Conservation (phyloP, 2,797 vertebrate species). For the Epinephelus coioides region DNA sequence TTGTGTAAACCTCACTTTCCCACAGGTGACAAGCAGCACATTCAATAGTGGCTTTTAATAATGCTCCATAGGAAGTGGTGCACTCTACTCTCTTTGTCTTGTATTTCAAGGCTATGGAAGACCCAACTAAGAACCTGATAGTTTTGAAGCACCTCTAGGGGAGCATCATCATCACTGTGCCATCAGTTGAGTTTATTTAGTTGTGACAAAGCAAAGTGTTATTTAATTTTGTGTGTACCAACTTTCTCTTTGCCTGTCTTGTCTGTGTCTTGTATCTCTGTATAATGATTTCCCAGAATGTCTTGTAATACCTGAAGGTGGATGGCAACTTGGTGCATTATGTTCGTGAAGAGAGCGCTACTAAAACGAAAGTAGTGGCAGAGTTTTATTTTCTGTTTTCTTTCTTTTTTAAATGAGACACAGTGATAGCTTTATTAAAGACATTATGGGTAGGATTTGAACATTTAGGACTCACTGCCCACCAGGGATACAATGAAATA, state of each 20-base stretch:
- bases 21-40: neutral
- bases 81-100: neutral
- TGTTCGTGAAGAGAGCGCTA: too few species aligned
- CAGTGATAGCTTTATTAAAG: too few species aligned
- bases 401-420: too few species aligned
- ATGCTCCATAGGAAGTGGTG: neutral
- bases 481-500: neutral
- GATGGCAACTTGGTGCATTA: neutral
- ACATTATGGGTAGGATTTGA: neutral
- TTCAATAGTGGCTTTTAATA: neutral
- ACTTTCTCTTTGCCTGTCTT: neutral
- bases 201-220: neutral
- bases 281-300: neutral
- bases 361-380: too few species aligned
- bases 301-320: neutral
- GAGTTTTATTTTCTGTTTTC: too few species aligned
- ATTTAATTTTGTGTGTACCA: slow-evolving; percentile 3
- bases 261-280: neutral
- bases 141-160: neutral
- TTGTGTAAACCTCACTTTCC: slow-evolving; percentile 21
- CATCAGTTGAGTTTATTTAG: slow-evolving; percentile 15
- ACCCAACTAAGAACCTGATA: neutral
- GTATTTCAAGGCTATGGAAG: neutral
- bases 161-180: neutral
- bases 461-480: neutral